phyloP scores from a whole-genome alignment of 1,140 invertebrate genomes.

The Brachystomella parvula region DNA sequence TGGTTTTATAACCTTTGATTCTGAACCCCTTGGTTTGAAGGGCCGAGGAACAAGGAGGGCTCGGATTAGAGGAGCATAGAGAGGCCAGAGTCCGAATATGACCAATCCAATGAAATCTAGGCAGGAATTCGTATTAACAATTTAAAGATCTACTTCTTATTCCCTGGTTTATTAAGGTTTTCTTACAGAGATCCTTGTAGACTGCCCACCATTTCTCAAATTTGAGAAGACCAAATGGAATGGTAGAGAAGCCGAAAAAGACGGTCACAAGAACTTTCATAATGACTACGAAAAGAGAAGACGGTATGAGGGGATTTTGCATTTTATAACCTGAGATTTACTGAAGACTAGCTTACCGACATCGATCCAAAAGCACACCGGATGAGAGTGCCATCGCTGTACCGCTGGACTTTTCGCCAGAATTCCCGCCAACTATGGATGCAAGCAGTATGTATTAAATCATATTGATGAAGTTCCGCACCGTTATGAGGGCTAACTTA shows the following conservation, averaged over 20 bases:
- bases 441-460: not conserved
- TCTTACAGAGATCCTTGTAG: slow-evolving; percentile 47
- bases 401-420: slow-evolving; percentile 40
- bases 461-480: too few species aligned
- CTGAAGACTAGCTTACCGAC: too few species aligned
- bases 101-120: slow-evolving; percentile 58
- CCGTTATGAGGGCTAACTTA: slow-evolving; percentile 45
- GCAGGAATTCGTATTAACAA: not conserved
- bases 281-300: too few species aligned
- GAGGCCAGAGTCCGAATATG: slow-evolving; percentile 54
- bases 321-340: too few species aligned
- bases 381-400: slow-evolving; percentile 31
- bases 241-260: slow-evolving; percentile 76
- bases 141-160: not conserved
- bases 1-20: too few species aligned
- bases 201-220: slow-evolving; percentile 56
- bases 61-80: slow-evolving; percentile 45
- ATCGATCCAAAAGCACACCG: slow-evolving; percentile 29
- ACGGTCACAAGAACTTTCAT: slow-evolving; percentile 67
- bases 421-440: slow-evolving; percentile 41
- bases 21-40: not conserved
- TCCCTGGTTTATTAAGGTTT: not conserved
- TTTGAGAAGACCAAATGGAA: slow-evolving; percentile 68
- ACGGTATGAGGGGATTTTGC: too few species aligned
- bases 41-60: slow-evolving; percentile 11